A percentile compares a stretch with the other conserved stretches of the same genome.
Conservation (phyloP, 2,888 invertebrate genomes). For the Dynastes maya region DNA sequence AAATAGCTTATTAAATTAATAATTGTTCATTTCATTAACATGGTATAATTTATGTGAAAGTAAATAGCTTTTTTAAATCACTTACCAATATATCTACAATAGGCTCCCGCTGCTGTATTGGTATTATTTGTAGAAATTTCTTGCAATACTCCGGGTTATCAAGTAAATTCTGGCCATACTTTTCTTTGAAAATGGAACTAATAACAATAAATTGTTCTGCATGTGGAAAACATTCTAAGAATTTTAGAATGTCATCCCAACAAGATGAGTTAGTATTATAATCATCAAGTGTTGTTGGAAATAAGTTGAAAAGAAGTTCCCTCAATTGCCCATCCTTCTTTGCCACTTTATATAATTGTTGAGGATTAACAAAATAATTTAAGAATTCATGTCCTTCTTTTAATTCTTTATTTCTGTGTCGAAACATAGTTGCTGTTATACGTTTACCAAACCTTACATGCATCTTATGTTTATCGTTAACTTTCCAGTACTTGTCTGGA, state of each 20-base stretch:
- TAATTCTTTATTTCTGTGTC: not conserved
- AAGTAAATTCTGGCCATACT: conserved; percentile 20
- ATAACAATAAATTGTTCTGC: conserved; percentile 13
- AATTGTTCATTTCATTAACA: too few relatives aligned
- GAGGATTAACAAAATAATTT: not conserved
- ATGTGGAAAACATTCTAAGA: conserved; percentile 4
- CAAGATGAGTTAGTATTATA: not conserved
- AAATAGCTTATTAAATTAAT: not conserved
- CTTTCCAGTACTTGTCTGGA: conserved; percentile 16
- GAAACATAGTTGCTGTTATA: not conserved
- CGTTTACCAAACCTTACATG: not conserved
- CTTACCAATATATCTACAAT: conserved; percentile 21
- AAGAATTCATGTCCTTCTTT: not conserved
- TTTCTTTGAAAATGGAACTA: conserved; percentile 21
- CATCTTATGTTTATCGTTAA: conserved; percentile 21
- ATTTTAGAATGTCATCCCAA: not conserved
- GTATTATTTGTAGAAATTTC: conserved; percentile 10
- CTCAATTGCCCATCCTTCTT: not conserved
- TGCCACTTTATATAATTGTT: not conserved
- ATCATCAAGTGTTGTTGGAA: not conserved
- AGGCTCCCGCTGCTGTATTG: not conserved
- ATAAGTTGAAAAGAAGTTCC: conserved; percentile 9
- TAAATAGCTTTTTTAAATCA: not conserved
- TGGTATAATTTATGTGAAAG: too few relatives aligned
- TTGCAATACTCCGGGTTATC: conserved; percentile 11